phyloP scores from a whole-genome alignment of 2,888 invertebrate species.

The Cyaniris semiargus region DNA sequence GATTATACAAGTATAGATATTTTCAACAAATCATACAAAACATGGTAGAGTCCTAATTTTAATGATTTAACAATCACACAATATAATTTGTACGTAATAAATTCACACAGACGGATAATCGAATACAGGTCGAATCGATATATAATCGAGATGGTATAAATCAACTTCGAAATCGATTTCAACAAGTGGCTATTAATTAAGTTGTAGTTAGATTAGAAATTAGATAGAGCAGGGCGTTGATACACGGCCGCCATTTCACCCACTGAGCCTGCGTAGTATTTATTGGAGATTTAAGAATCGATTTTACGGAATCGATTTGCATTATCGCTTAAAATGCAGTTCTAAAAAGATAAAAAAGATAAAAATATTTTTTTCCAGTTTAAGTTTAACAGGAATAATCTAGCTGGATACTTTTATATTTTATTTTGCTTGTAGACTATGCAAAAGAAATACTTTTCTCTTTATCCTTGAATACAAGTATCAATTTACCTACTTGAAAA shows the following conservation, averaged over 20 bases:
- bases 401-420: too few species aligned
- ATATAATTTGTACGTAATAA: slow-evolving; percentile 9
- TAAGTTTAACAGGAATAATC: too few species aligned
- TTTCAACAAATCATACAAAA: not conserved
- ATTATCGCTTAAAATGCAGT: not conserved
- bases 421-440: too few species aligned
- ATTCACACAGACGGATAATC: slow-evolving; percentile 47
- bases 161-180: slow-evolving; percentile 78
- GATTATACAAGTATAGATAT: too few species aligned
- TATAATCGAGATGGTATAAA: slow-evolving; percentile 55
- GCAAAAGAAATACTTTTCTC: too few species aligned
- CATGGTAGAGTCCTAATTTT: not conserved
- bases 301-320: not conserved
- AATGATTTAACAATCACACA: not conserved
- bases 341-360: too few species aligned
- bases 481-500: too few species aligned
- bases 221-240: slow-evolving; percentile 68
- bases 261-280: not conserved
- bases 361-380: too few species aligned
- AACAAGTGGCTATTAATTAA: slow-evolving; percentile 80
- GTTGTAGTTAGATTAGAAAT: slow-evolving; percentile 79
- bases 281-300: not conserved
- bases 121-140: slow-evolving; percentile 72
- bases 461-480: too few species aligned
- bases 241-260: slow-evolving; percentile 50